Evolutionary conservation across 2,888 invertebrate species (phyloP).

Genomic region (Noctua comes): DNA sequence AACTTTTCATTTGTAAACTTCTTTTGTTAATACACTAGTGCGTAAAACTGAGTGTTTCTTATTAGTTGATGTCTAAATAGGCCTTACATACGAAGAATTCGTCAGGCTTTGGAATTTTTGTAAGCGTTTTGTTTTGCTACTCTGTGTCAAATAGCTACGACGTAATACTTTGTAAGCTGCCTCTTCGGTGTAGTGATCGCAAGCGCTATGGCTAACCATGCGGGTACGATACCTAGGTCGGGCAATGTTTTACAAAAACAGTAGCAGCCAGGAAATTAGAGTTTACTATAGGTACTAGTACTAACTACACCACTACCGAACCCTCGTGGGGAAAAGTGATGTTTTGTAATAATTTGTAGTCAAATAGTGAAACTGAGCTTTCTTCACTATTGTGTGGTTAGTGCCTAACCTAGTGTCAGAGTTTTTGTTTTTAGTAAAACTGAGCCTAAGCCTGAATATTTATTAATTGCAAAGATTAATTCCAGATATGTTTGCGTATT

Average conservation of each 20-base stretch:
- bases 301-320: not conserved
- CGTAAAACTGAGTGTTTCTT: slow-evolving; percentile 12
- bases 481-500: not conserved
- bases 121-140: slow-evolving; percentile 6
- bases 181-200: not conserved
- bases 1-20: slow-evolving; percentile 29
- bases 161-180: not conserved
- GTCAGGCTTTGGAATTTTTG: slow-evolving; percentile 6
- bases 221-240: not conserved
- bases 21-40: slow-evolving; percentile 35
- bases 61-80: slow-evolving; percentile 10
- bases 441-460: not conserved
- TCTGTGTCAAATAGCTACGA: not conserved
- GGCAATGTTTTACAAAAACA: not conserved
- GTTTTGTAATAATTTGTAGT: not conserved
- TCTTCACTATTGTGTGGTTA: too few species aligned
- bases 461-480: not conserved
- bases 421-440: too few species aligned
- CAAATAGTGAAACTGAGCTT: not conserved
- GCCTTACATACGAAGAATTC: slow-evolving; percentile 17
- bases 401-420: too few species aligned
- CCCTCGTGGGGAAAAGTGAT: not conserved
- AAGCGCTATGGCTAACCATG: not conserved
- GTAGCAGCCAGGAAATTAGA: not conserved
- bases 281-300: not conserved